These are phyloP conservation scores for Trachymyrmex septentrionalis DNA, from an alignment of 1,140 invertebrate genomes.

Conservation along the genomic window DNA sequence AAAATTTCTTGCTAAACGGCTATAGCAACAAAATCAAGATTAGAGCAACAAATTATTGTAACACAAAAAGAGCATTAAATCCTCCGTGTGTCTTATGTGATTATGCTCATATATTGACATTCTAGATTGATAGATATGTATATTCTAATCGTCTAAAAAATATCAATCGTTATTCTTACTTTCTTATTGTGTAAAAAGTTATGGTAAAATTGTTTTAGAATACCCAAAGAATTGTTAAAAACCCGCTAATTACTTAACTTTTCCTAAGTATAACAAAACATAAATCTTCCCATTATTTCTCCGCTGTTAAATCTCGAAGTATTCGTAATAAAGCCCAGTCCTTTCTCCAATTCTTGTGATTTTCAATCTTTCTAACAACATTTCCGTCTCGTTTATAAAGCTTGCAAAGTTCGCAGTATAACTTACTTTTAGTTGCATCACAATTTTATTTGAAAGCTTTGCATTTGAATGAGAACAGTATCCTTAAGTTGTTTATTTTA, in stretches of 20 bases:
- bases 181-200: not conserved
- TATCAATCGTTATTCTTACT: not conserved
- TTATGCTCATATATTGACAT: too few relatives aligned
- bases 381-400: constrained; percentile 16
- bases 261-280: constrained; percentile 1
- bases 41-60: too few relatives aligned
- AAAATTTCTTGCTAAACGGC: too few relatives aligned
- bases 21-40: too few relatives aligned
- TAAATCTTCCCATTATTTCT: constrained; percentile 16
- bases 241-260: constrained; percentile 12
- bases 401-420: constrained; percentile 28
- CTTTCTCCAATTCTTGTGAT: constrained; percentile 2
- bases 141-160: not conserved
- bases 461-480: not conserved
- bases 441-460: constrained; percentile 21
- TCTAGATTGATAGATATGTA: too few relatives aligned
- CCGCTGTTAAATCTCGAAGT: constrained; percentile 17
- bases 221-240: constrained; percentile 3
- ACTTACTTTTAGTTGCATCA: constrained; percentile 30
- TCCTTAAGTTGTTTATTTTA: constrained; percentile 39
- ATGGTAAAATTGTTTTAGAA: not conserved
- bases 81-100: too few relatives aligned
- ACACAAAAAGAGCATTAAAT: too few relatives aligned
- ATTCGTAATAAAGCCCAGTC: not conserved
- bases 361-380: not conserved